Conservation (phyloP, 2,888 invertebrate genomes). For the Alitta virens region DNA sequence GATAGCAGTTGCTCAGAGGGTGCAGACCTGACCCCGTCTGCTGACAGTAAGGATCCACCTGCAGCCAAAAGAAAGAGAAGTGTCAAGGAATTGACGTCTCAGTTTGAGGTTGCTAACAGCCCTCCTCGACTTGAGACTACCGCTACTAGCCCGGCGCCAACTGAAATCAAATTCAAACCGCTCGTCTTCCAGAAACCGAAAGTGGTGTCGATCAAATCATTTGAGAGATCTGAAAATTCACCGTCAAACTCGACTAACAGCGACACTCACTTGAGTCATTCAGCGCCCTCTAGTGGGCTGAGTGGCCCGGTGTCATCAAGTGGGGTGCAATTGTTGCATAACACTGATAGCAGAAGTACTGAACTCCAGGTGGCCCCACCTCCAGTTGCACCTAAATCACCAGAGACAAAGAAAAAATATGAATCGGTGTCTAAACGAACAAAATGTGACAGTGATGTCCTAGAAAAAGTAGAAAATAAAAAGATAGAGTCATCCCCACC, state of each 20-base stretch:
- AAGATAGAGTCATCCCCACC: too few relatives aligned
- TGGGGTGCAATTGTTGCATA: too few relatives aligned
- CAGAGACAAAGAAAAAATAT: background rate
- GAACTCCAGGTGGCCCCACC: too few relatives aligned
- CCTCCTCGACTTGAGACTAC: slow-evolving; percentile 2
- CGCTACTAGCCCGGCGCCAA: background rate
- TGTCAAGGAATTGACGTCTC: slow-evolving; percentile 19
- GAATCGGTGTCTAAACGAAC: background rate
- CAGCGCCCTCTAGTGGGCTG: too few relatives aligned
- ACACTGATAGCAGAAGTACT: too few relatives aligned
- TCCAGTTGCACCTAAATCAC: background rate
- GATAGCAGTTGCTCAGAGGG: background rate
- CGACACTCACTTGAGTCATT: background rate
- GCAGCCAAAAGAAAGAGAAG: slow-evolving; percentile 23
- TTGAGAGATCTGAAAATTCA: background rate
- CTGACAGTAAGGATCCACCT: background rate
- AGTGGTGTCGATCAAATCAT: slow-evolving; percentile 8
- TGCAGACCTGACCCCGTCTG: background rate
- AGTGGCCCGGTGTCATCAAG: too few relatives aligned
- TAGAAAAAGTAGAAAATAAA: too few relatives aligned
- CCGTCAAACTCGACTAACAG: background rate
- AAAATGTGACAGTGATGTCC: too few relatives aligned
- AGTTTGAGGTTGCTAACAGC: slow-evolving; percentile 21
- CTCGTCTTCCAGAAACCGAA: slow-evolving; percentile 15
- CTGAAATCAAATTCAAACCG: slow-evolving; percentile 8